Evolutionary conservation across 2,113 vertebrate species (phyloP).

Genomic region (Aepyceros melampus): DNA sequence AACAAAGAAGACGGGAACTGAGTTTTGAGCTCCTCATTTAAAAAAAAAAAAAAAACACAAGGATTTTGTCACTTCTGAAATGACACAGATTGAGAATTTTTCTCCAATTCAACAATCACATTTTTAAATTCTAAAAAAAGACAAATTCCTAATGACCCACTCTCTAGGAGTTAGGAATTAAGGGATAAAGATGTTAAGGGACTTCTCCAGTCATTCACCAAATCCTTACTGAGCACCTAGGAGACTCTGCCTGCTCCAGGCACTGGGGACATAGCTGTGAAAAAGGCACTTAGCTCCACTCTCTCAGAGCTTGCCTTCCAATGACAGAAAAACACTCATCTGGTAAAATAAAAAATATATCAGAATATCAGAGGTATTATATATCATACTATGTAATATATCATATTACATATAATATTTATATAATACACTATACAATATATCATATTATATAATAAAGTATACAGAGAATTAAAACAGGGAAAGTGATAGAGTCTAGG

Average conservation of each 20-base stretch:
- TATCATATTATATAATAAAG: neutral
- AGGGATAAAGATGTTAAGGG: neutral
- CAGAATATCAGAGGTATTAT: neutral
- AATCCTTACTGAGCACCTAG: neutral
- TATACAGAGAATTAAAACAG: neutral
- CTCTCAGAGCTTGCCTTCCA: neutral
- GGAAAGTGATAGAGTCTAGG: neutral
- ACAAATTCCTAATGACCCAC: neutral
- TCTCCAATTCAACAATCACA: neutral
- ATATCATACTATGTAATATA: neutral
- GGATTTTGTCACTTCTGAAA: neutral
- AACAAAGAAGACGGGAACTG: neutral
- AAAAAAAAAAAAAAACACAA: neutral
- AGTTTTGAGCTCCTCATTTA: neutral
- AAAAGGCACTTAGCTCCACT: neutral
- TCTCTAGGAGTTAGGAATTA: neutral
- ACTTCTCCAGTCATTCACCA: neutral
- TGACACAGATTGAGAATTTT: neutral
- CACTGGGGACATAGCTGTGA: neutral
- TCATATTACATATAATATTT: neutral
- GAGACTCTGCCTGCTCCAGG: neutral
- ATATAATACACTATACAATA: neutral
- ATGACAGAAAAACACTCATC: neutral
- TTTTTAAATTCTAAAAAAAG: neutral
- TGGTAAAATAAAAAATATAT: neutral